Base-by-base conservation (phyloP, 1,140 invertebrate species). In the Drosophila tropicalis region DNA sequence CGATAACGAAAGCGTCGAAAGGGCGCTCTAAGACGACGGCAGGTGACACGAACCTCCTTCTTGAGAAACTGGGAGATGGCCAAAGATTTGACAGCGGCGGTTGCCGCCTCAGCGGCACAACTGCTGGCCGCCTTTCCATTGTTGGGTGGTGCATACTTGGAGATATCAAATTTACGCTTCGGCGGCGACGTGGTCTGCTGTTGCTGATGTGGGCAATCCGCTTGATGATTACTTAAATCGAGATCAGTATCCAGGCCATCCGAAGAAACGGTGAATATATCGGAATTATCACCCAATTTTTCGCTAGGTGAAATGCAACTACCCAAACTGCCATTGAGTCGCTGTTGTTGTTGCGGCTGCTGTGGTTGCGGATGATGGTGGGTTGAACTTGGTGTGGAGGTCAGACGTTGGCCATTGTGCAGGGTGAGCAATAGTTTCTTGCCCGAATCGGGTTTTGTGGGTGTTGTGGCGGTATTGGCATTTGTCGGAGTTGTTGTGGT, bases 191-290 rank as follows among this genome's bases (percentile, higher is more conserved):
- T 75, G 39, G 76, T 51, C 41, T 61, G 70, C 10, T 57, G 67
- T 44, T 74, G 72, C 55, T 74, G 83, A 54, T 91, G 79, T 1
- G 74, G 60, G 34, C 74, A 82, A 13, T 81, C 90, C 2, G 76
- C 80, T 51, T 79, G 79, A 3, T 73, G 85, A 29, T 91, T 91
- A 56, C 90, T 91, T n/a, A 91, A 36, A 73, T 91, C 90, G 47
- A 91, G 57, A 74, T 92, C 91, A 0, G 91, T 92, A 13, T 92
- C 91, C 40, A 92, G 41, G 0, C 91, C 91, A 76, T 92, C 91
- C 0, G 91, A 92, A 0, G 91, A 92, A 0, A 92, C 91, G 0
- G 91, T 92, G 19, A 92, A 92, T 32, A 92, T 91, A 60, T 92
- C 91, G 0, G 91, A 92, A 63, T 90, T 91, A 19, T 92, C 91